Evolutionary conservation across 1,140 invertebrate genomes (phyloP), one percentile per base, ranked within the genome.

Genomic region (Riptortus pedestris): DNA sequence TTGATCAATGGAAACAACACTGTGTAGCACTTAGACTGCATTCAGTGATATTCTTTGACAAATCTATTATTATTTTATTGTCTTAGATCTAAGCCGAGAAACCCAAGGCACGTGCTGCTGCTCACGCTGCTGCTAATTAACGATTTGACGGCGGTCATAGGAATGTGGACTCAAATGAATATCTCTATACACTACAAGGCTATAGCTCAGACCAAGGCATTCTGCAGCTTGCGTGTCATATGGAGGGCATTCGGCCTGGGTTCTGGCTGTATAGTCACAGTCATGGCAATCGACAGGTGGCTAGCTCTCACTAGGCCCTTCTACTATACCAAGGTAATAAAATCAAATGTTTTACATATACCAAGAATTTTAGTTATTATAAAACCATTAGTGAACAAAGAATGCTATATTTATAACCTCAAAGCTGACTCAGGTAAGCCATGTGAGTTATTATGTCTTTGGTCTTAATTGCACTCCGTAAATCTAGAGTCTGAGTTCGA

Each of bases 271-370:
- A 88, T 93, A 47, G 87, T 89, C 16, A 82, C 88, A 69, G 86
- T 91, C 4, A 92, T 93, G 89, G 89, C 89, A 1, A 80, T 84
- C 18, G 90, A 93, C 74, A 78, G 90, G 63, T 93, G 87, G 82
- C 77, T 91, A 66, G 89, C 90, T 2, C 79, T 93, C 58, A 90
- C 88, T 0, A 81, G 85, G 67, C 90, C 90, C n/a, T 93, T 93
- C 72, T 78, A 88, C 62, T 93, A 91, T 74, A 88, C 91, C 74
- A 88, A 90, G 84, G 89, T 91, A 75, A 75, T 38, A n/a, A n/a
- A n/a, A n/a, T n/a, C n/a, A n/a, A n/a, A n/a, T n/a, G n/a, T n/a
- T n/a, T n/a, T n/a, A n/a, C n/a, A n/a, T n/a, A 74, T n/a, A n/a
- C n/a, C n/a, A n/a, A n/a, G n/a, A n/a, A n/a, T n/a, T n/a, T n/a